Evolutionary conservation across 2,113 vertebrate genomes (phyloP), one percentile per base, ranked within the genome.

Genomic region (Brevimyrus niger): DNA sequence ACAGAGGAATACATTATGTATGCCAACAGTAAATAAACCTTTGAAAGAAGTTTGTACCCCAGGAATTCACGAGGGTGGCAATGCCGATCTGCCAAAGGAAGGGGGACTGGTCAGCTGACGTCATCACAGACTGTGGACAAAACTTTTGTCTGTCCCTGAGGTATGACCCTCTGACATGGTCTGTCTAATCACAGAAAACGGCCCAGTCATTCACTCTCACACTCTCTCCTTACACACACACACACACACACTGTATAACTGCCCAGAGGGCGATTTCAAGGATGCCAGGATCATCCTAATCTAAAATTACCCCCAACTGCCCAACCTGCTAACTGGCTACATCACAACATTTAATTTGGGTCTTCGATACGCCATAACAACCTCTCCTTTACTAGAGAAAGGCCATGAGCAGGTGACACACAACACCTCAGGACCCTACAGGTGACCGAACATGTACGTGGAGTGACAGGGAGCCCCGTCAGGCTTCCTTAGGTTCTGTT

Each of bases 191-290:
- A 82, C 80, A 84, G 50, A 86, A 27, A 44, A 23, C 35, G 55
- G 15, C 90, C 90, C 91, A 89, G 80, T 80, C 76, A 92, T 51
- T 51, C 15, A 51, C 13, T 51, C 50, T 51, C 48, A 91, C 89
- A 90, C 89, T 42, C 42, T 42, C 42, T 42, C 3, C 42, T 3
- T 4, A 44, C 42, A 44, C 42, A 44, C 42, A 44, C 42, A 61
- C 23, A 91, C 91, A 80, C 88, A 90, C 55, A 87, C 69, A 92
- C 89, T 90, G 82, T 88, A 87, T 31, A 84, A 91, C 51, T 8
- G 53, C 93, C 92, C 93, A 89, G 86, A 89, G 82, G 91, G 92
- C 92, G 86, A 88, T 87, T 95, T 95, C 95, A 96, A 95, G 95
- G 92, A 92, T 91, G 91, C 93, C 94, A 96, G 94, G 94, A 95